Percentiles rank a stretch among this genome's conserved stretches.
Conservation (phyloP, 2,113 vertebrate species). For the Xenus cinereus region DNA sequence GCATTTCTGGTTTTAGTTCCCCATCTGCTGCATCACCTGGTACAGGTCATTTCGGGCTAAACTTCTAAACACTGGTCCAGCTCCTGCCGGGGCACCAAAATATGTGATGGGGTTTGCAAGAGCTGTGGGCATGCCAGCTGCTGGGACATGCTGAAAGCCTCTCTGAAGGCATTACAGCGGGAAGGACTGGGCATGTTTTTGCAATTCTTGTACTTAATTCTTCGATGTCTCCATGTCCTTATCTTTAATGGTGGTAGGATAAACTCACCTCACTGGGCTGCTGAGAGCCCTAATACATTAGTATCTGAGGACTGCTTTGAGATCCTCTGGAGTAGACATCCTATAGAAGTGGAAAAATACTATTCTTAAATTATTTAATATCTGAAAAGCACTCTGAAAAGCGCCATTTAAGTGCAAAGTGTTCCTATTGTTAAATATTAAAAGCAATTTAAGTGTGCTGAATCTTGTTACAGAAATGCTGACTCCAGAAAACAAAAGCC, state of each 20-base stretch:
- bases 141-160: not conserved
- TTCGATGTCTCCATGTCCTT: not conserved
- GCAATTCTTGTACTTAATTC: not conserved
- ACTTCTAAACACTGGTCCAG: not conserved
- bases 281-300: not conserved
- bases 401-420: slow-evolving; percentile 49
- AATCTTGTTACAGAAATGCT: slow-evolving; percentile 50
- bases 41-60: not conserved
- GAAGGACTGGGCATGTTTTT: not conserved
- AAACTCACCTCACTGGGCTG: not conserved
- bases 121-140: not conserved
- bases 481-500: slow-evolving; percentile 49
- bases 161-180: not conserved
- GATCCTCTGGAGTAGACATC: slow-evolving; percentile 2
- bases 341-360: slow-evolving; percentile 13
- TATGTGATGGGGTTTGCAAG: not conserved
- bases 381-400: slow-evolving; percentile 43
- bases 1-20: not conserved
- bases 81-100: not conserved
- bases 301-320: not conserved
- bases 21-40: not conserved
- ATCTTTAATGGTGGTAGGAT: not conserved
- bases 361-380: slow-evolving; percentile 34
- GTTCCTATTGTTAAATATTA: slow-evolving; percentile 60
- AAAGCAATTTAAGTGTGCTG: slow-evolving; percentile 52